Base-by-base conservation (phyloP, 2,113 vertebrate genomes). In the Brienomyrus brachyistius region DNA sequence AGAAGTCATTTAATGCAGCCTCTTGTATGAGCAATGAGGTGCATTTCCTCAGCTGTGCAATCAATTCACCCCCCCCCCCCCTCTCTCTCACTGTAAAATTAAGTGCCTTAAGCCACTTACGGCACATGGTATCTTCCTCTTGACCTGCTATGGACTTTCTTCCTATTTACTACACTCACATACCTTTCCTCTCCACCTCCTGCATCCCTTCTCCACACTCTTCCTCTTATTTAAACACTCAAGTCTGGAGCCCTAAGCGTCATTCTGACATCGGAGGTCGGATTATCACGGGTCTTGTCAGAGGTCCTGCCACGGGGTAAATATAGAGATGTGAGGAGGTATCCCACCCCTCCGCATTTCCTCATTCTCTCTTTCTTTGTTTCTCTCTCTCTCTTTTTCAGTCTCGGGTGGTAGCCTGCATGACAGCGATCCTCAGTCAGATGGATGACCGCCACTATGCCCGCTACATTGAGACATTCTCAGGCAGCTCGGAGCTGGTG, bases 401-500 rank as follows among this genome's bases (percentile, higher is more conserved):
- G 98, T 98, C 98, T 93, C 96, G 97, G 90, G 99, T 99, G 92
- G 98, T 99, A 89, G 98, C 98, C 0, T 99, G 98, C 90, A 99
- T 99, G 98, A 99, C 98, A 43, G 98, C 98, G 0, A 98, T 99
- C 92, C 95, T 99, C 89, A 96, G 96, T 92, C 98, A 99, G 95
- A 99, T 99, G 98, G 95, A 92, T 0, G 97, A 99, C 92, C 96
- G 94, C 54, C 98, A 99, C 94, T 99, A 99, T 80, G 96, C 96
- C 2, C 92, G 93, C 47, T 99, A 99, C 92, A 97, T 99, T 43
- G 98, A 99, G 94, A 99, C 97, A 35, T 99, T 99, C 94, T 94
- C 95, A 45, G 95, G 95, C 82, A 97, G 92, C 89, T 93, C 95
- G 5, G 98, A 99, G 84, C 95, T 99, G 9, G 97, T 99, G 96